A percentile compares a stretch with the other conserved stretches of the same genome.
These are phyloP conservation scores for Tapirus terrestris DNA, from an alignment of 2,113 vertebrate species.

Conservation along the genomic window DNA sequence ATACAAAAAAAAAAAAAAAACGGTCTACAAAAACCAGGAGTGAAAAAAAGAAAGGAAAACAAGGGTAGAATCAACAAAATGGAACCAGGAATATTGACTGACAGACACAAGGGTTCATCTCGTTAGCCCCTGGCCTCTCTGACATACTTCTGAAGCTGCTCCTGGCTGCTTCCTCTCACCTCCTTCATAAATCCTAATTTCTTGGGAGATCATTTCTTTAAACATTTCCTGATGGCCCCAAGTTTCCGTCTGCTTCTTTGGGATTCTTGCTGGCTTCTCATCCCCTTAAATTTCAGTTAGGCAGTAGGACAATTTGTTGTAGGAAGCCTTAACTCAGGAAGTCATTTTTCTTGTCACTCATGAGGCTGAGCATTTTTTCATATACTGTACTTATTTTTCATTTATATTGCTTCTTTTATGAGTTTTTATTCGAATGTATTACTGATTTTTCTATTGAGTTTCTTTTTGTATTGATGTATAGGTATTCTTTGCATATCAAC, in stretches of 20 bases:
- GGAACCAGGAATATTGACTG: background rate
- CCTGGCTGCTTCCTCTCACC: background rate
- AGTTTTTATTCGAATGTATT: background rate
- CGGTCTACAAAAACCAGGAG: background rate
- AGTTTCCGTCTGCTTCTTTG: background rate
- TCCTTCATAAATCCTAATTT: background rate
- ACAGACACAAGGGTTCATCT: background rate
- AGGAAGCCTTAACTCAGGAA: background rate
- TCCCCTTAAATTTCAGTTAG: background rate
- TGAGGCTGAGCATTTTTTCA: background rate
- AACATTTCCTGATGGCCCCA: background rate
- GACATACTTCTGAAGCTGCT: background rate
- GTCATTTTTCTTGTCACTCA: background rate
- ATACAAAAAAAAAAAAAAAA: background rate
- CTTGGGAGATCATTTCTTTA: background rate
- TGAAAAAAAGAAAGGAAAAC: conserved; percentile 6
- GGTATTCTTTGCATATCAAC: background rate
- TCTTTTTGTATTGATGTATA: background rate
- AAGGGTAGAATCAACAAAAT: background rate
- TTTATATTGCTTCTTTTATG: background rate
- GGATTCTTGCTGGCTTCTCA: background rate
- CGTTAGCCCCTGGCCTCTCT: background rate
- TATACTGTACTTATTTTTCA: background rate
- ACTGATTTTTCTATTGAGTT: background rate
- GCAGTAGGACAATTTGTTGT: background rate